A percentile compares a stretch with the other conserved stretches of the same genome.
Conservation (phyloP, 2,888 invertebrate species). For the Chironomus tentans region DNA sequence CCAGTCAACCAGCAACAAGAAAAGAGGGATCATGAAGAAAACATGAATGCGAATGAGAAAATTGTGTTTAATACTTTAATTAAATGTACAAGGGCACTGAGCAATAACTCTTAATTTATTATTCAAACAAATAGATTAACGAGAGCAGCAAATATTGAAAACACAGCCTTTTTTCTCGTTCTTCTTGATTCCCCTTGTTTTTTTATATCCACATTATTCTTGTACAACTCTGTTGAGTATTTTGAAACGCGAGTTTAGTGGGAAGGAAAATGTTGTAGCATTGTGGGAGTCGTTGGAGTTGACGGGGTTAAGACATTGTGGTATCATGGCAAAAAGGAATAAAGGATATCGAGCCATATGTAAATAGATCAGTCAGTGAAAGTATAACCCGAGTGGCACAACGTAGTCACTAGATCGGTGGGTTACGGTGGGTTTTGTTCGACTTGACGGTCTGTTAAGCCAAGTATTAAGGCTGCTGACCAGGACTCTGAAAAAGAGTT, state of each 20-base stretch:
- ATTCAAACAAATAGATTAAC: conserved; percentile 23
- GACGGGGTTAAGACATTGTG: too few relatives aligned
- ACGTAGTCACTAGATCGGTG: too few relatives aligned
- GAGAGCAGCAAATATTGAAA: neutral
- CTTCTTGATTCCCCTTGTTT: neutral
- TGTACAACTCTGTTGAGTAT: neutral
- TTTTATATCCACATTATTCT: neutral
- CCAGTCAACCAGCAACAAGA: neutral
- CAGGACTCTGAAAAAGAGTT: too few relatives aligned
- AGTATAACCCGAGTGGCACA: too few relatives aligned
- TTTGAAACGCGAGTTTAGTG: neutral
- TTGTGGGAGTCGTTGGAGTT: neutral
- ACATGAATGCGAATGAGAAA: neutral
- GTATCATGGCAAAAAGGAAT: too few relatives aligned
- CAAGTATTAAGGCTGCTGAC: too few relatives aligned
- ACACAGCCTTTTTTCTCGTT: neutral
- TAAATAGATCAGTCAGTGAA: too few relatives aligned
- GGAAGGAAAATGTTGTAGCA: neutral
- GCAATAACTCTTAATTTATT: conserved; percentile 25
- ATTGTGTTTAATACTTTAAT: conserved; percentile 18
- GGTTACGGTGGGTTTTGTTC: too few relatives aligned
- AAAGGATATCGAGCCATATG: too few relatives aligned
- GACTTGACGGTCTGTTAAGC: too few relatives aligned
- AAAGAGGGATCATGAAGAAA: neutral
- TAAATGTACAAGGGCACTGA: conserved; percentile 15